A percentile compares a stretch with the other conserved stretches of the same genome.
These are phyloP conservation scores for Sebastes kiyomatsui DNA, from an alignment of 2,797 vertebrate genomes.

Conservation along the genomic window DNA sequence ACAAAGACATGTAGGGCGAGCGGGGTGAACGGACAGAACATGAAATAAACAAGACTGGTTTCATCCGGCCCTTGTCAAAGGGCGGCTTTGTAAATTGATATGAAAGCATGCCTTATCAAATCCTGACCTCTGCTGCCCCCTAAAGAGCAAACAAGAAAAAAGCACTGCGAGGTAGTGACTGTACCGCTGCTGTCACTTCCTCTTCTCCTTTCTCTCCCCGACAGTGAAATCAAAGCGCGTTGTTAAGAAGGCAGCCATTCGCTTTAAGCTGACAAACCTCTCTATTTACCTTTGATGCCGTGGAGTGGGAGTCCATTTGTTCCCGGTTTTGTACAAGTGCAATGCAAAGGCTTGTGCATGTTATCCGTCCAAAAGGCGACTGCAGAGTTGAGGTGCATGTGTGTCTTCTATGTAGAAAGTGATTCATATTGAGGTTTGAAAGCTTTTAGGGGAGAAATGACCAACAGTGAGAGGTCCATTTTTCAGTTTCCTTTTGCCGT, in stretches of 20 bases:
- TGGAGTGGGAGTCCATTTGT: conserved; percentile 67
- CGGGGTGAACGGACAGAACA: conserved; percentile 45
- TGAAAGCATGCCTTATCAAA: conserved; percentile 73
- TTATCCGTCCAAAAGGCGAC: conserved; percentile 60
- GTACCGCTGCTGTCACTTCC: conserved; percentile 40
- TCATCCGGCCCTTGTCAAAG: conserved; percentile 72
- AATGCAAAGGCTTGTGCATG: conserved; percentile 54
- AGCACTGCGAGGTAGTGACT: conserved; percentile 26
- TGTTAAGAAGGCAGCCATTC: conserved; percentile 57
- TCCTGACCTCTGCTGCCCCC: conserved; percentile 82
- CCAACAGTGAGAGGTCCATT: conserved; percentile 22
- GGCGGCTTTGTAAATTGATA: conserved; percentile 71
- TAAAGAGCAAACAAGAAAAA: conserved; percentile 67
- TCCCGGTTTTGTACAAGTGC: conserved; percentile 62
- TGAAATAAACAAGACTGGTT: conserved; percentile 73
- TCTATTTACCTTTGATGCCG: conserved; percentile 72
- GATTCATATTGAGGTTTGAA: conserved; percentile 43
- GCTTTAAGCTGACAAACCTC: conserved; percentile 64
- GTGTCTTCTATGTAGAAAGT: conserved; percentile 34
- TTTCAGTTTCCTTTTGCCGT: conserved; percentile 35
- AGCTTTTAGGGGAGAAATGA: conserved; percentile 46
- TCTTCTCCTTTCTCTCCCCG: conserved; percentile 21
- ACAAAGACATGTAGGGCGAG: conserved; percentile 34
- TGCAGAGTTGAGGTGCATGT: conserved; percentile 32
- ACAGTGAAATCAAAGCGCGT: conserved; percentile 63